Conservation (phyloP, 2,888 invertebrate species). For the Zhuqinia jingwanae region DNA sequence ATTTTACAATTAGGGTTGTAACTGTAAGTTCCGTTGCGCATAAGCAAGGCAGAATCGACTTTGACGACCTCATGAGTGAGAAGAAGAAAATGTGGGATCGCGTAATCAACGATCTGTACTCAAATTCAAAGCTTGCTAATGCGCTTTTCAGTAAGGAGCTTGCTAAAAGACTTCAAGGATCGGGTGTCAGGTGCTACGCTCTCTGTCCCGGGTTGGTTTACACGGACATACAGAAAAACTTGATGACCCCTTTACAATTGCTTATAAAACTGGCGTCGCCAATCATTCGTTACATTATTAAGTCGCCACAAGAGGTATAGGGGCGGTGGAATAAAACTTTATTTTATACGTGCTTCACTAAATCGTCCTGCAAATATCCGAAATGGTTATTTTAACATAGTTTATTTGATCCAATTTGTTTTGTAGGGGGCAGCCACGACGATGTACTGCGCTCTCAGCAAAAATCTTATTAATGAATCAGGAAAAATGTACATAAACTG, state of each 20-base stretch:
- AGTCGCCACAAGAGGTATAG: conserved; percentile 65
- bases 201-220: conserved; percentile 76
- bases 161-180: conserved; percentile 79
- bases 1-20: conserved; percentile 81
- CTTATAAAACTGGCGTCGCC: conserved; percentile 34
- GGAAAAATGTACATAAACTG: conserved; percentile 90
- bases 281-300: conserved; percentile 62
- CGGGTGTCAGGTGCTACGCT: conserved; percentile 67
- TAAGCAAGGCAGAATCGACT: conserved; percentile 79
- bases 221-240: conserved; percentile 69
- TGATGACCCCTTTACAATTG: conserved; percentile 51
- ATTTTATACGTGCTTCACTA: background rate
- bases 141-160: conserved; percentile 80
- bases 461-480: conserved; percentile 85
- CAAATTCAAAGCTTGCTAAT: conserved; percentile 81
- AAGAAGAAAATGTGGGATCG: conserved; percentile 42
- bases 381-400: too few species aligned
- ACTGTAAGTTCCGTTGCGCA: conserved; percentile 81
- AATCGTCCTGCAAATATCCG: too few species aligned
- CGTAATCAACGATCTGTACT: conserved; percentile 78
- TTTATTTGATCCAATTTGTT: too few species aligned
- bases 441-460: conserved; percentile 89
- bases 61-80: conserved; percentile 79
- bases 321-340: background rate
- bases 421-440: conserved; percentile 88